Conservation (phyloP, 2,113 vertebrate species). For the human (Homo sapiens) region DNA sequence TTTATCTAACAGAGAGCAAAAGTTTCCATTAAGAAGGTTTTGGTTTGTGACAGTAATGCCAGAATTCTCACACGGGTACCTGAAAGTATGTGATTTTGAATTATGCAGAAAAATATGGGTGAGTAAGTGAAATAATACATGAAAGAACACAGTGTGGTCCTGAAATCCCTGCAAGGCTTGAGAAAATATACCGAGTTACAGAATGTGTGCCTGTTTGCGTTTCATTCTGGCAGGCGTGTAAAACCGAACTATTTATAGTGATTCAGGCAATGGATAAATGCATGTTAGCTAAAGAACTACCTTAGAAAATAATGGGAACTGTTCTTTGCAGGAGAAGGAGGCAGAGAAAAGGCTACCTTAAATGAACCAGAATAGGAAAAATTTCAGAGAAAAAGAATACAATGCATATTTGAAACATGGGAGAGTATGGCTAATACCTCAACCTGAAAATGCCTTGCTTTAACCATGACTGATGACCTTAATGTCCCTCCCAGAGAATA, state of each 20-base stretch:
- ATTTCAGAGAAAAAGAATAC: not conserved
- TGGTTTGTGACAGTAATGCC: not conserved
- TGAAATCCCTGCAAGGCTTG: constrained; percentile 2
- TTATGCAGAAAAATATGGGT: constrained; percentile 2
- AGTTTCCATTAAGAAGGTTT: constrained; percentile 10
- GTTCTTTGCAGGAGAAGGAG: not conserved
- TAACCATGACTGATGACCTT: too few species aligned
- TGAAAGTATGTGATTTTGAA: constrained; percentile 46
- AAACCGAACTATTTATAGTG: constrained; percentile 74
- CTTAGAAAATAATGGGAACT: constrained; percentile 40
- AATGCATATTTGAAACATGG: not conserved
- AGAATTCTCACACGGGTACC: not conserved
- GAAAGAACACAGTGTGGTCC: constrained; percentile 45
- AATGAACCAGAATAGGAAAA: constrained; percentile 50
- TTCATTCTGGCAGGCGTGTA: constrained; percentile 70
- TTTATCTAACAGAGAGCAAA: not conserved
- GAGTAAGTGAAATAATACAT: constrained; percentile 47
- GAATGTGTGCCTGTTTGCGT: constrained; percentile 36
- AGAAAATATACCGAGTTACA: constrained; percentile 22
- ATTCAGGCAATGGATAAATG: constrained; percentile 43
- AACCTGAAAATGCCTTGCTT: not conserved
- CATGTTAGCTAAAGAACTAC: constrained; percentile 59
- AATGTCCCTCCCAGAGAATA: not conserved
- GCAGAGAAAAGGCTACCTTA: not conserved
- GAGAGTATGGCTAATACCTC: too few species aligned